phyloP scores from a whole-genome alignment of 2,113 vertebrate genomes.

The Sorex fumeus region DNA sequence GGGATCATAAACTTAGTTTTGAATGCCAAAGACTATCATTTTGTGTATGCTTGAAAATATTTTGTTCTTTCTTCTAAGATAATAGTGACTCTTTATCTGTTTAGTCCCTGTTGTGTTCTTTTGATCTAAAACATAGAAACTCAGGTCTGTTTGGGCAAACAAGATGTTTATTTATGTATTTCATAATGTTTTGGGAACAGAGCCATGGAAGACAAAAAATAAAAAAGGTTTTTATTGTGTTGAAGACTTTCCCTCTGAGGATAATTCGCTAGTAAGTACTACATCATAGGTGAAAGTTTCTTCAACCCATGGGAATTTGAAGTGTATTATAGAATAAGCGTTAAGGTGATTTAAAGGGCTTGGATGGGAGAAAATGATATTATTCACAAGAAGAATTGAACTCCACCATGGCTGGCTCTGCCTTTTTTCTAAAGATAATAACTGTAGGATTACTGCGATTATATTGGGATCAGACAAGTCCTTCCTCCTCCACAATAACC shows the following conservation, averaged over 20 bases:
- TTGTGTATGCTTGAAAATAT: slow-evolving; percentile 17
- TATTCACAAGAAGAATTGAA: slow-evolving; percentile 32
- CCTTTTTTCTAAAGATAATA: slow-evolving; percentile 23
- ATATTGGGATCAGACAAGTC: not conserved
- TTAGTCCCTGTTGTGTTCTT: slow-evolving; percentile 38
- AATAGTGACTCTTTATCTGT: slow-evolving; percentile 50
- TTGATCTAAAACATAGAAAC: slow-evolving; percentile 65
- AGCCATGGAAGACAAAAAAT: slow-evolving; percentile 43
- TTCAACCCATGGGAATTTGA: slow-evolving; percentile 8
- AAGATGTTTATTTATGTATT: slow-evolving; percentile 75
- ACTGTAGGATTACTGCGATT: slow-evolving; percentile 5
- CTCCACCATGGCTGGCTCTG: not conserved
- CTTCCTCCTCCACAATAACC: not conserved
- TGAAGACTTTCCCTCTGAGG: slow-evolving; percentile 60
- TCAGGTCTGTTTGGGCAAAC: slow-evolving; percentile 72
- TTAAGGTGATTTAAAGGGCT: slow-evolving; percentile 63
- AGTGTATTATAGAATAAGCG: slow-evolving; percentile 36
- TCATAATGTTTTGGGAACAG: slow-evolving; percentile 71
- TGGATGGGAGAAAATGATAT: slow-evolving; percentile 29
- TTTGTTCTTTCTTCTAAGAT: slow-evolving; percentile 17
- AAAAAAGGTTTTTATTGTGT: slow-evolving; percentile 58
- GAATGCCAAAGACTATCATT: slow-evolving; percentile 47
- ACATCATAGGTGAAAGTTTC: slow-evolving; percentile 57
- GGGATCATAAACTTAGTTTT: slow-evolving; percentile 37
- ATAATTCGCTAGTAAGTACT: slow-evolving; percentile 67